Evolutionary conservation across 2,888 invertebrate species (phyloP), one percentile per base, ranked within the genome.

Genomic region (Tromatobia lineatoria): DNA sequence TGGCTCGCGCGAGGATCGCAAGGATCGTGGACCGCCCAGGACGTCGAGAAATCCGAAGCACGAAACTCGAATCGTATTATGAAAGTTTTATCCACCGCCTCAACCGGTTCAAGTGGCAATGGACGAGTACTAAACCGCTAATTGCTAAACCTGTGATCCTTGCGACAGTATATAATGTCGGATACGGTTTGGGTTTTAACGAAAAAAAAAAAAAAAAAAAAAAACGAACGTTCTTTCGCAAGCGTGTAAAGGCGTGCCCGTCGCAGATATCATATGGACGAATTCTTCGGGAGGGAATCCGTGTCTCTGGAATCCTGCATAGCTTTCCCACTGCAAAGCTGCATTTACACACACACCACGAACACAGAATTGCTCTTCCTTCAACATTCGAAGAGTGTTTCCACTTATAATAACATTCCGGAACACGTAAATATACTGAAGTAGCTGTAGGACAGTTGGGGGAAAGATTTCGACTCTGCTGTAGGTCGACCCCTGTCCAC

Each of bases 351-450:
- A 42, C 57, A 71, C 45, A 18, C 71, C 71, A 13, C 57, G 54
- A 54, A 73, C 59, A 45, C 59, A 23, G 45, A 42, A 29, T 61
- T 45, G 61, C 34, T 45, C 79, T 78, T 76, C 74, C 76, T 75
- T 74, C 29, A 57, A 71, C 74, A 66, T 77, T 57, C 64, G 69
- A 50, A 47, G 88, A 88, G 88, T 90, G 88, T 91, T 91, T 91
- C 90, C 91, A 90, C 91, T 91, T 91, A 89, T 90, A 92, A 92
- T 89, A 91, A 92, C 91, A 89, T 91, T 91, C 89, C 89, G 88
- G 88, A 90, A 91, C 90, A 91, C 90, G 90, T 92, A 91, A 92
- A 92, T 91, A 91, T 88, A 87, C 90, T 89, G 88, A 90, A 91
- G 89, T 88, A 89, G 90, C 89, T 87, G 83, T 66, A 50, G 88